phyloP scores from a whole-genome alignment of 2,888 invertebrate genomes.

The Orchesella flavescens region DNA sequence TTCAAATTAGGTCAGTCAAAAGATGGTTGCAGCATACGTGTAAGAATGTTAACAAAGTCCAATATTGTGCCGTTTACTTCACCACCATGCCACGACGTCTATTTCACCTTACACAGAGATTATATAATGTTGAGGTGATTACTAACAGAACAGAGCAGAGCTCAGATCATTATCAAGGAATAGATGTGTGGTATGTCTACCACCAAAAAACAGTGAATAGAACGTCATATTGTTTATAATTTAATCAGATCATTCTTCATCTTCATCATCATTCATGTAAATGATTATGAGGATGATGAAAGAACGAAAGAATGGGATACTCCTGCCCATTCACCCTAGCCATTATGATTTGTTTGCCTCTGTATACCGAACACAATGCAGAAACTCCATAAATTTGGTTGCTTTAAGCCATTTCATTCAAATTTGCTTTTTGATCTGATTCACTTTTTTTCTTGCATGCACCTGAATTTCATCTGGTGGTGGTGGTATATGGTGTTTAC shows the following conservation, averaged over 20 bases:
- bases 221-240: background rate
- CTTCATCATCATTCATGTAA: conserved; percentile 8
- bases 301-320: background rate
- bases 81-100: background rate
- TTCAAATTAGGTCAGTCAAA: conserved; percentile 53
- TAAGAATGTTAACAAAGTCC: background rate
- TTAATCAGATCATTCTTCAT: conserved; percentile 50
- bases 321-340: background rate
- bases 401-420: background rate
- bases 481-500: no score
- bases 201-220: background rate
- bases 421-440: background rate
- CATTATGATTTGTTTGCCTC: background rate
- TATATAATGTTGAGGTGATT: background rate
- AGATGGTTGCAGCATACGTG: conserved; percentile 8
- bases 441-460: no score
- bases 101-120: background rate
- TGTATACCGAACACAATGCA: background rate
- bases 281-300: background rate
- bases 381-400: background rate
- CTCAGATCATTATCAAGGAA: background rate
- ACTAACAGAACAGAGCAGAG: background rate
- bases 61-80: background rate
- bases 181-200: background rate
- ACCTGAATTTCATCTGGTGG: no score